Base-by-base conservation (phyloP, 2,888 invertebrate species). In the Phengaris alcon region DNA sequence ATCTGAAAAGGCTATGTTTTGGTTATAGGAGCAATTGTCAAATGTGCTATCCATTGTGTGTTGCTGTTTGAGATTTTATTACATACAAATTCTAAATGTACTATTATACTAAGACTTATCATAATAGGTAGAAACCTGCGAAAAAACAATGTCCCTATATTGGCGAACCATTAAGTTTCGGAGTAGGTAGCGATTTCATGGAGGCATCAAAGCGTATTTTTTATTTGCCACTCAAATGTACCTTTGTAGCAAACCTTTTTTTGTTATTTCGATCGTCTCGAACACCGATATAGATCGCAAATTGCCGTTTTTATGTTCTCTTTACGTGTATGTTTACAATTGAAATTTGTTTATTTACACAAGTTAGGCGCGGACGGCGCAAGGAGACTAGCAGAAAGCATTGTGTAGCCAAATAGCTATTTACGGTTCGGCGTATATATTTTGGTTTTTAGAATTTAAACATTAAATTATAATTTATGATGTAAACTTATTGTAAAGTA, bases 1-100 rank as follows among this genome's bases (percentile, higher is more conserved):
- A 81, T 79, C 77, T 82, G 80, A 78, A 90, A 88, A 90, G 89
- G 89, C 91, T 93, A 93, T 93, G 93, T 93, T 93, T 91, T 93
- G 93, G 86, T 93, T 88, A 82, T 84, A 82, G 83, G 84, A 82
- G 83, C 84, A 82, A 87, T 88, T 89, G 84, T 88, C 84, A 88
- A 90, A 88, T 88, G 89, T 90, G 90, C 84, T 82, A 83, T 85
- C 90, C 93, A 93, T 75, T 75, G 70, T 93, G 93, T 93, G 88
- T 86, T 85, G 82, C 82, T 82, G 82, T 85, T 81, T 72, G 15
- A 80, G 82, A 79, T 77, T 79, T 77, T 77, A 74, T 75, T 77
- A 73, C 78, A 59, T 75, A 74, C 69, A 68, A 77, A 35, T 35
- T 13, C 13, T 35, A 13, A 12, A 68, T 44, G 73, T 48, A 70